Conservation (phyloP, 2,797 vertebrate species). For the Allenopithecus nigroviridis region DNA sequence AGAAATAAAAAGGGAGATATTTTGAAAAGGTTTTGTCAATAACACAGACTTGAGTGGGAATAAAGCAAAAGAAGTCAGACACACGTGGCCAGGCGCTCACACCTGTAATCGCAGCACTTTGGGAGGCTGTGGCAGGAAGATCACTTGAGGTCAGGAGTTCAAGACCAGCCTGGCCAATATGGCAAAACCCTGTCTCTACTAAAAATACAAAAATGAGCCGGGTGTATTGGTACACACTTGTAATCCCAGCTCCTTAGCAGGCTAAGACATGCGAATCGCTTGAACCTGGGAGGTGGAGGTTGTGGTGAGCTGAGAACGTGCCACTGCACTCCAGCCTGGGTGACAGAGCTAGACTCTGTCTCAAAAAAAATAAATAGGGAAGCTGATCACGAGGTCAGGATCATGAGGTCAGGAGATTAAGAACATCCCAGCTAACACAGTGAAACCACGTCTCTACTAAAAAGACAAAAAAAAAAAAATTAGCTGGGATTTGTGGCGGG, state of each 20-base stretch:
- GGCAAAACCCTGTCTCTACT: not conserved
- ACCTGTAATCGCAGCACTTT: not conserved
- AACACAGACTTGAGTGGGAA: not conserved
- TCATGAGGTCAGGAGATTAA: no score
- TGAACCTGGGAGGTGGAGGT: not conserved
- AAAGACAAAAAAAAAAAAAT: no score
- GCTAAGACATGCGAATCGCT: not conserved
- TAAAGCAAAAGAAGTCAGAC: not conserved
- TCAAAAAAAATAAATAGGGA: not conserved
- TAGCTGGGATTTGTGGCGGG: no score
- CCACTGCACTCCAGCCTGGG: not conserved
- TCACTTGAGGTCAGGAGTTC: not conserved
- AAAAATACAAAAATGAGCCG: not conserved
- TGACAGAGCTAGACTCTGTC: not conserved
- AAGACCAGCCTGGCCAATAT: not conserved
- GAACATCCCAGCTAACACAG: no score
- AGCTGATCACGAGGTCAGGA: no score
- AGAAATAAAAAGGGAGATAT: not conserved
- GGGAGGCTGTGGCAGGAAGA: not conserved
- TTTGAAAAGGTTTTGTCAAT: conserved; percentile 1
- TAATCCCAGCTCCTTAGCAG: not conserved
- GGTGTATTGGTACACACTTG: not conserved
- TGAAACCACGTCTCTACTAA: no score
- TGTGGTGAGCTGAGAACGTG: not conserved
- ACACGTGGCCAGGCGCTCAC: not conserved